Evolutionary conservation across 2,113 vertebrate genomes (phyloP).

Genomic region (Cinclus cinclus): DNA sequence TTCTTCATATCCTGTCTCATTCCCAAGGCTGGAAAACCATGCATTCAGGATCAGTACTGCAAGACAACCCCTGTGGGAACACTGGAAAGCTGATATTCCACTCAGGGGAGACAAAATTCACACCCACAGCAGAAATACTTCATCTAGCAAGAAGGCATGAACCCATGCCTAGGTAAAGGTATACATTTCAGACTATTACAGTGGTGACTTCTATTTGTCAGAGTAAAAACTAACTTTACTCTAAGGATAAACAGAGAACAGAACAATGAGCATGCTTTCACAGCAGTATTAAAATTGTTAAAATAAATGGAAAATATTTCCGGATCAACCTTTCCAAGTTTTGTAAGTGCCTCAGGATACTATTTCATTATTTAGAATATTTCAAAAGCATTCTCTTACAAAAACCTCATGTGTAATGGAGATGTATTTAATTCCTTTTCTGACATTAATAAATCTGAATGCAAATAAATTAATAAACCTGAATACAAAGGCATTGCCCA

Average conservation of each 20-base stretch:
- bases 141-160: background rate
- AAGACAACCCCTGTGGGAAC: background rate
- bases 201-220: background rate
- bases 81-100: background rate
- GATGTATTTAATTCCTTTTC: background rate
- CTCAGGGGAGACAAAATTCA: background rate
- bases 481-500: background rate
- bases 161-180: accelerated
- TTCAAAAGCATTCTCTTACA: background rate
- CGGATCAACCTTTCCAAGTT: background rate
- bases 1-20: background rate
- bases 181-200: background rate
- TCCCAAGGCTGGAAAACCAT: background rate
- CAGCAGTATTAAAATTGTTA: background rate
- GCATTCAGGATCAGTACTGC: background rate
- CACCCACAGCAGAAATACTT: background rate
- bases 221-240: background rate
- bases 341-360: conserved; percentile 7
- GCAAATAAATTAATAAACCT: background rate
- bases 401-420: background rate
- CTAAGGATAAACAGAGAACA: conserved; percentile 9
- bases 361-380: conserved; percentile 17
- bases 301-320: conserved; percentile 42
- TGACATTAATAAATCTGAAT: background rate
- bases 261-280: background rate